These are phyloP conservation scores for Pygoscelis adeliae DNA, from an alignment of 2,113 vertebrate species.

Conservation along the genomic window DNA sequence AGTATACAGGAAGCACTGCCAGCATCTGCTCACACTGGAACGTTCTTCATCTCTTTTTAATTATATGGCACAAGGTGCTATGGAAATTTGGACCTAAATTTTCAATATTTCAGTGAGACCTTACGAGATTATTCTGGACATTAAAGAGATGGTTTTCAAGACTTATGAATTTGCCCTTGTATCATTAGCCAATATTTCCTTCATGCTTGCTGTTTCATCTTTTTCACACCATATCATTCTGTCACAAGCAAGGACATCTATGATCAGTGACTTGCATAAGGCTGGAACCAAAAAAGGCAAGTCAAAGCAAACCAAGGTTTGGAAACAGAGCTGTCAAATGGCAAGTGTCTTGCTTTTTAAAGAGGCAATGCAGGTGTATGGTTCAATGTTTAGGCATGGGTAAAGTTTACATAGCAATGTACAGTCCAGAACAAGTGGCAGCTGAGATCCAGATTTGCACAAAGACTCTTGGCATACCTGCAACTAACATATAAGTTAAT, in stretches of 20 bases:
- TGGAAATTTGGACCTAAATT: neutral
- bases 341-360: neutral
- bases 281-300: neutral
- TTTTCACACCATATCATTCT: neutral
- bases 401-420: neutral
- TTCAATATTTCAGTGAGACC: neutral
- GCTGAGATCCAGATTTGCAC: neutral
- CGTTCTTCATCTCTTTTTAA: neutral
- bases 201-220: neutral
- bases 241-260: neutral
- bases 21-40: neutral
- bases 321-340: neutral
- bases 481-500: neutral
- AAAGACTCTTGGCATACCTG: neutral
- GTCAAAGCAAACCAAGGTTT: neutral
- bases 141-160: neutral
- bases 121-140: neutral
- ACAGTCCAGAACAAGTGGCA: neutral
- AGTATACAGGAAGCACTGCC: neutral
- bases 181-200: neutral
- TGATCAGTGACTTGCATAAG: neutral
- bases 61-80: neutral
- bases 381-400: neutral
- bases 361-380: neutral
- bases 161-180: neutral